Conservation (phyloP, 2,113 vertebrate species). For the Chrysemys picta region DNA sequence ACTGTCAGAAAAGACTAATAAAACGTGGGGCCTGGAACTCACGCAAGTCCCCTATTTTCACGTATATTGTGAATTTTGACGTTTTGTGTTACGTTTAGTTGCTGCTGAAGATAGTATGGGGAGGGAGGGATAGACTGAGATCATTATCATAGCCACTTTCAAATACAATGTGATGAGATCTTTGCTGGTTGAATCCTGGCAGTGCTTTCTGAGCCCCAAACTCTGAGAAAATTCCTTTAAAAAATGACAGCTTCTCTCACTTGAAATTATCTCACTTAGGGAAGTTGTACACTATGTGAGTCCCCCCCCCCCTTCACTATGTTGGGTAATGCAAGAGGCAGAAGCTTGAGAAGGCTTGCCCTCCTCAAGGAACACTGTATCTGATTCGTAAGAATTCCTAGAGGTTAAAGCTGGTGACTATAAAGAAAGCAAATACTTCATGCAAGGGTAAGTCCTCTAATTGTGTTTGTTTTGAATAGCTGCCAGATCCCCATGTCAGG, state of each 20-base stretch:
- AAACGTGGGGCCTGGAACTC: not conserved
- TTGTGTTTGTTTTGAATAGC: constrained; percentile 83
- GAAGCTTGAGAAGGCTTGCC: constrained; percentile 40
- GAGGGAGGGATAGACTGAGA: not conserved
- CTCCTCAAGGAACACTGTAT: constrained; percentile 59
- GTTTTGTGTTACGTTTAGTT: constrained; percentile 10
- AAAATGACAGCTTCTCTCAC: not conserved
- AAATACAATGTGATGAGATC: not conserved
- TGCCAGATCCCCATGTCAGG: constrained; percentile 81
- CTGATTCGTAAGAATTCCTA: constrained; percentile 73
- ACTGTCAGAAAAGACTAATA: not conserved
- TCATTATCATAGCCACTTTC: not conserved
- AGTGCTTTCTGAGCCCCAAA: constrained; percentile 32
- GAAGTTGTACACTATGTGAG: not conserved
- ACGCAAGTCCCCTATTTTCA: not conserved
- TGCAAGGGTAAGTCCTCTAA: constrained; percentile 84
- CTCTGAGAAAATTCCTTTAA: not conserved
- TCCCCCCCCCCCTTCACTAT: constrained; percentile 52
- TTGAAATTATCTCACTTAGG: not conserved
- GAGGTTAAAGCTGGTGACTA: constrained; percentile 77
- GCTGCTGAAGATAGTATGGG: not conserved
- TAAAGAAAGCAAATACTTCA: constrained; percentile 84
- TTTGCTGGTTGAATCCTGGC: not conserved
- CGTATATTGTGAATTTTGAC: not conserved
- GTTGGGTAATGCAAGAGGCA: constrained; percentile 47